Base-by-base conservation (phyloP, 1,140 invertebrate species). In the Ips nitidus region DNA sequence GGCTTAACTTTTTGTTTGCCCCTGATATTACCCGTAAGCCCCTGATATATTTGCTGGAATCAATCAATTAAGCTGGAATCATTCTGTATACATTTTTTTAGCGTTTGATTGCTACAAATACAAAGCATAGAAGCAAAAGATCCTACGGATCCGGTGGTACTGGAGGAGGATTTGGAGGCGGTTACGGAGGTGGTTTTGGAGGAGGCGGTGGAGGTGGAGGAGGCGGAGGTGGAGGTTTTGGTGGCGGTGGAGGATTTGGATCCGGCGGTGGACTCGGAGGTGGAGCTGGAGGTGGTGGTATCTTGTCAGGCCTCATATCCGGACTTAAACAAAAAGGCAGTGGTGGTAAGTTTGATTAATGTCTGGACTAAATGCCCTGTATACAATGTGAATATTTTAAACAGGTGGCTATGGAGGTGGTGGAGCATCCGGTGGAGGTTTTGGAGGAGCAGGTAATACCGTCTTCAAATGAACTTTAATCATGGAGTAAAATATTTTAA, bases 81-180 rank as follows among this genome's bases (percentile, higher is more conserved):
- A 56, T 37, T 56, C n/a, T 36, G 1, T 56, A 37, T 56, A 53
- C 5, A 50, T 4, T 39, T 55, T 55, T 55, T 3, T 41, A 41
- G 47, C 63, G 52, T 36, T 41, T 55, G 6, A 55, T 42, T 40
- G n/a, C 60, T 50, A 7, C 37, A 6, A 7, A 38, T 2, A 2
- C 57, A 38, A 56, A 56, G 37, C 3, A 41, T 45, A 57, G 47
- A 59, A 56, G 50, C 7, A 65, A 52, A 56, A 36, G 53, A 41
- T 43, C 57, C 39, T 59, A 59, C 39, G 39, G 39, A 3, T 59
- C 57, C 8, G 38, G 57, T n/a, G 57, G 57, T 6, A 50, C 1
- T 50, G 45, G 45, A 50, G 45, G 39, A 42, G 57, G 39, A 40
- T 59, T 41, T 22, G 57, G 57, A 4, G 57, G 57, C n/a, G 57